phyloP scores from a whole-genome alignment of 2,888 invertebrate genomes.

The Fabriciana adippe region DNA sequence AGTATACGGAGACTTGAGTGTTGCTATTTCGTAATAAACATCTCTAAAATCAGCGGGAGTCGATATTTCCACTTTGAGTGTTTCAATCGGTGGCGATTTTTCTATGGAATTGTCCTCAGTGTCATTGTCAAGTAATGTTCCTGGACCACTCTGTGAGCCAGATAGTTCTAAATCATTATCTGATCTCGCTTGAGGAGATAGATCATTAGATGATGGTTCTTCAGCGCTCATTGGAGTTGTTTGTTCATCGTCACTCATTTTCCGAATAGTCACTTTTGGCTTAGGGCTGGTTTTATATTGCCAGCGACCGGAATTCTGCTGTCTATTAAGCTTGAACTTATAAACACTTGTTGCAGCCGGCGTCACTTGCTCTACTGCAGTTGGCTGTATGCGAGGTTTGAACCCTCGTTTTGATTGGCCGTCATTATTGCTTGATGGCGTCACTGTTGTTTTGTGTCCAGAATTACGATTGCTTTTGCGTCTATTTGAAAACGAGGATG shows the following conservation, averaged over 20 bases:
- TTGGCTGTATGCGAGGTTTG: slow-evolving; percentile 85
- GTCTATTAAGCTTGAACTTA: slow-evolving; percentile 91
- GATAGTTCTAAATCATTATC: slow-evolving; percentile 88
- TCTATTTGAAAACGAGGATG: slow-evolving; percentile 77
- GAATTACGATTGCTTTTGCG: slow-evolving; percentile 76
- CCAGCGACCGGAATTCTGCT: slow-evolving; percentile 93
- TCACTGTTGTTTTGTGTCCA: slow-evolving; percentile 69
- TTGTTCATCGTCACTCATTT: slow-evolving; percentile 83
- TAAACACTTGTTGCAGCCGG: slow-evolving; percentile 84
- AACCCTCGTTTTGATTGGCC: slow-evolving; percentile 83
- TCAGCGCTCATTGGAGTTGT: slow-evolving; percentile 76
- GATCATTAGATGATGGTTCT: slow-evolving; percentile 76
- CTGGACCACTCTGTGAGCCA: slow-evolving; percentile 85
- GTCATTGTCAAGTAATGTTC: slow-evolving; percentile 83
- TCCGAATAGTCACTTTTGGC: slow-evolving; percentile 91
- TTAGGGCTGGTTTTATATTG: slow-evolving; percentile 95
- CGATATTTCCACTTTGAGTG: slow-evolving; percentile 93
- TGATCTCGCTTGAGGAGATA: slow-evolving; percentile 81
- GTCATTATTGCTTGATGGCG: slow-evolving; percentile 68
- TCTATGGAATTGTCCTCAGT: slow-evolving; percentile 85
- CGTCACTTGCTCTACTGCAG: slow-evolving; percentile 79
- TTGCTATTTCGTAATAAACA: slow-evolving; percentile 94
- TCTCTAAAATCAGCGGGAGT: slow-evolving; percentile 93
- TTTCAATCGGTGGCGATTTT: slow-evolving; percentile 87
- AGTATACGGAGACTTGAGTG: slow-evolving; percentile 93